These are phyloP conservation scores for Aphrophora alni DNA, from an alignment of 2,888 invertebrate genomes.

Conservation along the genomic window DNA sequence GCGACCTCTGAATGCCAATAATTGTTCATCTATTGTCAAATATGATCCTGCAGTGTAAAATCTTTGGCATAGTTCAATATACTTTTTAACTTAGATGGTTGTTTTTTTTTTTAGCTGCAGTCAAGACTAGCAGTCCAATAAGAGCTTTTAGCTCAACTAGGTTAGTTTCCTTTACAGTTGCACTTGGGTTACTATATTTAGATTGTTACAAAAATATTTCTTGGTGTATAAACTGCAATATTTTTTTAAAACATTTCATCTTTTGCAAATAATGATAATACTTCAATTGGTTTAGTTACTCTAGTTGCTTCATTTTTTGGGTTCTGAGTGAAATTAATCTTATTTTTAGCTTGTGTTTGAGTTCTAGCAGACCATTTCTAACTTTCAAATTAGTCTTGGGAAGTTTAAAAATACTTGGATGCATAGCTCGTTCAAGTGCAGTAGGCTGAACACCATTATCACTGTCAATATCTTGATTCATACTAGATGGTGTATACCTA, in stretches of 20 bases:
- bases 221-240: constrained; percentile 12
- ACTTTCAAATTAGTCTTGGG: not conserved
- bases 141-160: constrained; percentile 16
- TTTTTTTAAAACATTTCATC: constrained; percentile 18
- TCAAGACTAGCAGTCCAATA: not conserved
- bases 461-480: not conserved
- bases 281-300: constrained; percentile 16
- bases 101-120: constrained; percentile 31
- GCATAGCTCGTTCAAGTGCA: not conserved
- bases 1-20: too few species aligned
- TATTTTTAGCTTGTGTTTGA: not conserved
- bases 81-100: too few species aligned
- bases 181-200: not conserved
- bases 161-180: constrained; percentile 24
- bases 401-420: not conserved
- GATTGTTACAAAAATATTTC: constrained; percentile 17
- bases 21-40: too few species aligned
- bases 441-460: not conserved
- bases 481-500: not conserved
- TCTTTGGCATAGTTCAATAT: too few species aligned
- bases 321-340: constrained; percentile 18
- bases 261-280: constrained; percentile 11
- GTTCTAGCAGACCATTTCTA: constrained; percentile 2
- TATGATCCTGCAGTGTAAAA: too few species aligned
- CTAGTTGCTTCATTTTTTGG: constrained; percentile 22